Evolutionary conservation across 2,113 vertebrate genomes (phyloP).

Genomic region (Xenotilapia longispinis): DNA sequence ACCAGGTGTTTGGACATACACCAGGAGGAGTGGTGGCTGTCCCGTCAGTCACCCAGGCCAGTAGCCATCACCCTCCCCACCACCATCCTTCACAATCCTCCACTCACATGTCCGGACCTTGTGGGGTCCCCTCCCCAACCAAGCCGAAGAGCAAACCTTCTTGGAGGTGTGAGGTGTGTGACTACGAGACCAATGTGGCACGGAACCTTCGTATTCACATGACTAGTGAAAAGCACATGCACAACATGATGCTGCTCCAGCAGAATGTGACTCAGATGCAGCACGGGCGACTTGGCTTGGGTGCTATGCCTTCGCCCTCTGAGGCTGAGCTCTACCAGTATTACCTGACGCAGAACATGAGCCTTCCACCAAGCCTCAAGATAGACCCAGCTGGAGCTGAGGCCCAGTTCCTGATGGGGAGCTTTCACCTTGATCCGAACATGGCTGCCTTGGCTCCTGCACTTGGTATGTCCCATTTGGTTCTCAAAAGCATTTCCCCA

Average conservation of each 20-base stretch:
- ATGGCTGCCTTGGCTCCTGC: conserved; percentile 85
- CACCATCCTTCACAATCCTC: conserved; percentile 77
- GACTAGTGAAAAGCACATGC: conserved; percentile 99
- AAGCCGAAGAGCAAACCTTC: conserved; percentile 98
- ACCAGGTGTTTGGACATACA: conserved; percentile 89
- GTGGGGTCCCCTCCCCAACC: conserved; percentile 91
- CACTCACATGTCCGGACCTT: conserved; percentile 80
- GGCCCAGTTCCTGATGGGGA: conserved; percentile 88
- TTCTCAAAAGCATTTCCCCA: neutral
- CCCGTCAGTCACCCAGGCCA: conserved; percentile 73
- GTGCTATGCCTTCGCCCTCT: conserved; percentile 86
- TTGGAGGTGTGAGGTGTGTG: conserved; percentile 97
- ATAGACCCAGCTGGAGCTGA: conserved; percentile 85
- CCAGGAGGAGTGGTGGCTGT: conserved; percentile 80
- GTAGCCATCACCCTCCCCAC: conserved; percentile 73
- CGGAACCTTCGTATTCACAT: conserved; percentile 98
- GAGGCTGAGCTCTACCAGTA: conserved; percentile 99
- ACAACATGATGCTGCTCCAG: conserved; percentile 98
- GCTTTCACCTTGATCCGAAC: conserved; percentile 89
- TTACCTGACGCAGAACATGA: conserved; percentile 97
- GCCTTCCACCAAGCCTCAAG: conserved; percentile 86
- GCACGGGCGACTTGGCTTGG: conserved; percentile 84
- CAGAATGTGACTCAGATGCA: conserved; percentile 96
- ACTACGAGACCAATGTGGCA: conserved; percentile 98
- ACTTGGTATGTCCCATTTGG: conserved; percentile 80